These are phyloP conservation scores for Yasuhikotakia modesta DNA, from an alignment of 2,797 vertebrate genomes.

Conservation along the genomic window DNA sequence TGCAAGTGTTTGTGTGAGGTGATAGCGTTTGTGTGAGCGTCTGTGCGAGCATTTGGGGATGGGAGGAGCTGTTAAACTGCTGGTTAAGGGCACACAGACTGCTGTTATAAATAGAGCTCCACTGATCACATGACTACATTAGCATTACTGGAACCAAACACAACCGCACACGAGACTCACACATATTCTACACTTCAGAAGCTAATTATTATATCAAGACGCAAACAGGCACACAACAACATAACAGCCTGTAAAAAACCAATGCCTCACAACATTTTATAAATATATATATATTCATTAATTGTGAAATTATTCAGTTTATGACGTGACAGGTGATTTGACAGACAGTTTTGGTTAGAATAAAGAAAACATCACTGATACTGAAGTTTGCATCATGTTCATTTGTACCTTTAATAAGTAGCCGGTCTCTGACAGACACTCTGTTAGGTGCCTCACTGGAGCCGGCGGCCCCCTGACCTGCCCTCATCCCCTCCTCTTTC, in stretches of 20 bases:
- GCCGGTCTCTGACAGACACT: constrained; percentile 91
- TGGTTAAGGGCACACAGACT: constrained; percentile 15
- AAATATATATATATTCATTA: no score
- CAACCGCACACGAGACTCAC: neutral
- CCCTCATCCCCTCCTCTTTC: constrained; percentile 88
- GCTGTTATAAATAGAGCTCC: constrained; percentile 54
- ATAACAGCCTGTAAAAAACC: neutral
- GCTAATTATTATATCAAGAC: neutral
- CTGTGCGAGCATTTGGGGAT: neutral
- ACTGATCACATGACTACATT: constrained; percentile 27
- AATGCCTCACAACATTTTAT: no score
- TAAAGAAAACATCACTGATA: no score
- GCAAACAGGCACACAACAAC: neutral
- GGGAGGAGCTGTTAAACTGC: constrained; percentile 13
- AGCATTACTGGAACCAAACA: constrained; percentile 14
- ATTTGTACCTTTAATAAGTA: constrained; percentile 92
- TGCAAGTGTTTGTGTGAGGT: constrained; percentile 8
- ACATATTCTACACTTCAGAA: neutral
- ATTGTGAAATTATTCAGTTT: no score
- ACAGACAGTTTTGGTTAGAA: no score
- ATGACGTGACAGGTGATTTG: no score
- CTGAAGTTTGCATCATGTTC: neutral
- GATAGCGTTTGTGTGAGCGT: neutral
- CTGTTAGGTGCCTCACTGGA: constrained; percentile 86
- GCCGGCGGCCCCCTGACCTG: constrained; percentile 77